These are phyloP conservation scores for Rhinopomastus cyanomelas DNA, from an alignment of 2,113 vertebrate species.

Conservation along the genomic window DNA sequence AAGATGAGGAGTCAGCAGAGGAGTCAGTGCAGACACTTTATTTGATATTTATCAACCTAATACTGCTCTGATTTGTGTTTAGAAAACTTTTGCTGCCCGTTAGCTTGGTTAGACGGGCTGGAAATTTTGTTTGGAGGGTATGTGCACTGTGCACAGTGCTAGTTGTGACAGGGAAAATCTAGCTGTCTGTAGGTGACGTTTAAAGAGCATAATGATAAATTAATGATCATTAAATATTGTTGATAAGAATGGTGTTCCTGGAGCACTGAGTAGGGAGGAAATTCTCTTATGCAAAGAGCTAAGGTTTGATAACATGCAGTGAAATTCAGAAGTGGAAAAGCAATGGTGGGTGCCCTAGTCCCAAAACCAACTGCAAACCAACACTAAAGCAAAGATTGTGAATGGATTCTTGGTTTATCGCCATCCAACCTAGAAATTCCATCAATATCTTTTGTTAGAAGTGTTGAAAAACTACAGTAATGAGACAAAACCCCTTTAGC, in stretches of 20 bases:
- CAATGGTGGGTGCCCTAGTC: neutral
- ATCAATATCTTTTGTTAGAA: neutral
- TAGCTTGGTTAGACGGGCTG: neutral
- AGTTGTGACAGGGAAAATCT: neutral
- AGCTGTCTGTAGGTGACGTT: neutral
- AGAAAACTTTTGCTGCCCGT: neutral
- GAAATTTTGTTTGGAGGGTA: neutral
- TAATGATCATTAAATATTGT: neutral
- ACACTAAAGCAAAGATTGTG: neutral
- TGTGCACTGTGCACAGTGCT: rapidly evolving
- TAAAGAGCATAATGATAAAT: neutral
- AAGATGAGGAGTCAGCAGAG: neutral
- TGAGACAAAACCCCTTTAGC: neutral
- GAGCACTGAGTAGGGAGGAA: neutral
- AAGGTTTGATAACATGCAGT: neutral
- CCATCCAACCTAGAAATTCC: neutral
- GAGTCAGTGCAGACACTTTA: neutral
- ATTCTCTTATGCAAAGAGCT: neutral
- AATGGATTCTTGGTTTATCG: neutral
- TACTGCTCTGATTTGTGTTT: neutral
- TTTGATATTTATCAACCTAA: neutral
- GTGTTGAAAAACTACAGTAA: neutral
- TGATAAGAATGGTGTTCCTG: neutral
- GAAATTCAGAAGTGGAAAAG: neutral
- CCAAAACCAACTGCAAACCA: neutral